A percentile compares a stretch with the other conserved stretches of the same genome.
These are phyloP conservation scores for Centropus unirufus DNA, from an alignment of 2,113 vertebrate species.

Conservation along the genomic window DNA sequence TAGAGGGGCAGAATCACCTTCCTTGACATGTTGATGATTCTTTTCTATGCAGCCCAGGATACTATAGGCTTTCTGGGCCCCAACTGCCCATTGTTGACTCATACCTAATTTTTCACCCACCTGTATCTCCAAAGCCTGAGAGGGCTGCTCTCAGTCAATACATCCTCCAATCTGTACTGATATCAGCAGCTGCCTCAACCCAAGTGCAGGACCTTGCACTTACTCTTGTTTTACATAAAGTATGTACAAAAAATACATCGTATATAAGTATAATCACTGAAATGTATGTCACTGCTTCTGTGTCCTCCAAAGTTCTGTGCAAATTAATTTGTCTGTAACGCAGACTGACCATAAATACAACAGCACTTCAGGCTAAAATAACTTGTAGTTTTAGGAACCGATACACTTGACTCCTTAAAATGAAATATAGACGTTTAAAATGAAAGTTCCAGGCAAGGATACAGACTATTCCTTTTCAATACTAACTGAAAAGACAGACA, in stretches of 20 bases:
- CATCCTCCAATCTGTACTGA: neutral
- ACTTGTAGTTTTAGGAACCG: neutral
- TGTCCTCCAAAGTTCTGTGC: neutral
- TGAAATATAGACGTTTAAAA: neutral
- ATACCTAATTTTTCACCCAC: neutral
- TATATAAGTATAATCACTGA: neutral
- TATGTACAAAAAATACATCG: neutral
- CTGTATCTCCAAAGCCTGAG: rapidly evolving
- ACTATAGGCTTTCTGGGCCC: neutral
- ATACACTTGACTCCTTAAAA: neutral
- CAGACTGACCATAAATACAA: neutral
- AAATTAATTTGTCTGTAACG: neutral
- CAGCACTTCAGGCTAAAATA: neutral
- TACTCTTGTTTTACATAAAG: neutral
- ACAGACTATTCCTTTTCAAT: neutral
- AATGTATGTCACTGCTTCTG: neutral
- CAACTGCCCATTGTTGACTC: rapidly evolving
- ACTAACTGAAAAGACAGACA: neutral
- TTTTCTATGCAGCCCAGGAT: neutral
- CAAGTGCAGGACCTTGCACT: neutral
- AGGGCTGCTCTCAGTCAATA: neutral
- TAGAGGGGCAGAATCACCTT: neutral
- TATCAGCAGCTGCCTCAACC: rapidly evolving
- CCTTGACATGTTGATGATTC: rapidly evolving
- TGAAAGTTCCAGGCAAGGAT: neutral